Percentiles rank a stretch among this genome's conserved stretches.
Evolutionary conservation across 2,888 invertebrate species (phyloP).

Genomic region (Polydrusus pterygomalis): DNA sequence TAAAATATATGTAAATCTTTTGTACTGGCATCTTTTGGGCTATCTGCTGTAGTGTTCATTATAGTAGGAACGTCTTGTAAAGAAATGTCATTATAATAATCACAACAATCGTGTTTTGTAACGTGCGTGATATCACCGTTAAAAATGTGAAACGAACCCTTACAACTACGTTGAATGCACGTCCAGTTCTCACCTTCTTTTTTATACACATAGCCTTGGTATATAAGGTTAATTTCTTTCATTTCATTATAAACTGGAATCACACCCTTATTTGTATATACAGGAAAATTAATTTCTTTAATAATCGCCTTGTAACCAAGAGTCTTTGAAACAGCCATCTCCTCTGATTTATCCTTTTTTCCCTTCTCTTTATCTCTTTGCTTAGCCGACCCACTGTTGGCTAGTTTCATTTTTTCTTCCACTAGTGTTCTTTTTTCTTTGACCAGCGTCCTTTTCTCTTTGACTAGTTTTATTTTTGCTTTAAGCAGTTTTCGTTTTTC

Average conservation of each 20-base stretch:
- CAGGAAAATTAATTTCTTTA: background rate
- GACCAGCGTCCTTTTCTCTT: too few relatives aligned
- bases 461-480: background rate
- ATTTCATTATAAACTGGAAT: slow-evolving; percentile 9
- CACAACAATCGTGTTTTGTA: slow-evolving; percentile 1
- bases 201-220: slow-evolving; percentile 1
- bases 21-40: background rate
- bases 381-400: background rate
- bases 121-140: background rate
- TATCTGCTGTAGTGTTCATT: background rate
- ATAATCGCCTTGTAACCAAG: background rate
- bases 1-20: background rate
- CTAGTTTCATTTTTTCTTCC: background rate
- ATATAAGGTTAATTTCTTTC: background rate
- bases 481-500: background rate
- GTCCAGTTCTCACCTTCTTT: background rate
- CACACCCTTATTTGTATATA: background rate
- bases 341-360: background rate
- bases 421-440: background rate
- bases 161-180: slow-evolving; percentile 1
- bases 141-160: background rate
- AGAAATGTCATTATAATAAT: background rate
- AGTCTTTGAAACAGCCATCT: background rate
- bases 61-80: background rate
- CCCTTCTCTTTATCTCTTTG: background rate